These are phyloP conservation scores for Tragelaphus buxtoni DNA, from an alignment of 2,113 vertebrate genomes.

Conservation along the genomic window DNA sequence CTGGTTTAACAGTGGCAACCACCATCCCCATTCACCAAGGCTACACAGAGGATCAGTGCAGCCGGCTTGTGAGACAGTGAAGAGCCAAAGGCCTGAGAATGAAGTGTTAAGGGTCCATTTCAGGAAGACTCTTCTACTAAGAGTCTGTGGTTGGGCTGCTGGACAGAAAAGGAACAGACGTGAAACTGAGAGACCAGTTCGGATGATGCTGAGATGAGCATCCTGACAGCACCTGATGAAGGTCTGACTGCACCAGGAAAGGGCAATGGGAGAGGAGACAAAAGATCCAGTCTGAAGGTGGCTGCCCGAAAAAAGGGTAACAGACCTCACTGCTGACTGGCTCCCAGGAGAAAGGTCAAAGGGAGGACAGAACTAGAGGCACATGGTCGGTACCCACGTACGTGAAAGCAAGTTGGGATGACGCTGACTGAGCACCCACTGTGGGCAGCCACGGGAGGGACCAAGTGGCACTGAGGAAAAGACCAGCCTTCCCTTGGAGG, in stretches of 20 bases:
- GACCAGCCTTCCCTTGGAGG: background rate
- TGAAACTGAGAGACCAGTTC: background rate
- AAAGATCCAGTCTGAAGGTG: background rate
- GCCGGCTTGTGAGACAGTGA: background rate
- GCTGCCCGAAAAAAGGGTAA: background rate
- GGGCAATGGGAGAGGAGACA: background rate
- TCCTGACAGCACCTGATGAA: background rate
- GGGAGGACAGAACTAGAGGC: background rate
- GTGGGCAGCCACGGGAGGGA: background rate
- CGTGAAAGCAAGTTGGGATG: accelerated
- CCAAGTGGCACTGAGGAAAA: background rate
- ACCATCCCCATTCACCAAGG: background rate
- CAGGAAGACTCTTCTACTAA: background rate
- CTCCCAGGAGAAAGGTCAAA: background rate
- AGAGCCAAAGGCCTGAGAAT: background rate
- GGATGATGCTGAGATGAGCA: background rate
- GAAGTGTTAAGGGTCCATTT: background rate
- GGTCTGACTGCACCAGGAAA: background rate
- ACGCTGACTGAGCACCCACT: background rate
- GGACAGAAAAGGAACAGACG: background rate
- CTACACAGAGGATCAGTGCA: background rate
- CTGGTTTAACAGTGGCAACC: accelerated
- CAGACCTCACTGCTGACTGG: background rate
- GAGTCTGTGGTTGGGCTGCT: background rate
- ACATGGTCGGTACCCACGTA: background rate